Evolutionary conservation across 2,797 vertebrate species (phyloP).

Genomic region (Jordanella pulchra): DNA sequence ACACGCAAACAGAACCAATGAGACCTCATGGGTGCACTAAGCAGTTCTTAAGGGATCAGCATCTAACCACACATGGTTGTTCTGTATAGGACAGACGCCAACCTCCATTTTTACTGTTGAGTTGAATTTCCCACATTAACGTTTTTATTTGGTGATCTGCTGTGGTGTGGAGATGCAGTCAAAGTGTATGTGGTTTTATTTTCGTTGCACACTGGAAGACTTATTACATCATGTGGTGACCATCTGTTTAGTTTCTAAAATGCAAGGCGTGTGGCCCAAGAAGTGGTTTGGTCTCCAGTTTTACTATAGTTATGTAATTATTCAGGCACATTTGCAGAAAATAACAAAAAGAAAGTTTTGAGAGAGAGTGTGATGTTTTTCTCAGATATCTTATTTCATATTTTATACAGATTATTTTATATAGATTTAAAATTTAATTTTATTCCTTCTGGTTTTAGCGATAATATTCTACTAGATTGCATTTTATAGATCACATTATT

Average conservation of each 20-base stretch:
- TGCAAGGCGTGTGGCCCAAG: slow-evolving; percentile 29
- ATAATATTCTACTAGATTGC: too few relatives aligned
- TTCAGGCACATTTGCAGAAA: slow-evolving; percentile 4
- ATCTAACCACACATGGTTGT: slow-evolving; percentile 21
- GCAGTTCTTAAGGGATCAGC: slow-evolving; percentile 27
- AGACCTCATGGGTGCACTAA: slow-evolving; percentile 27
- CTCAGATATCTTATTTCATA: too few relatives aligned
- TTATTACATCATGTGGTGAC: slow-evolving; percentile 19
- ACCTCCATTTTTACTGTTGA: slow-evolving; percentile 23
- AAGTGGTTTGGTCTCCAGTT: slow-evolving; percentile 38
- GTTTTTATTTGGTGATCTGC: slow-evolving; percentile 23
- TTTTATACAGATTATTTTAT: too few relatives aligned
- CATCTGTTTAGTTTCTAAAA: slow-evolving; percentile 42
- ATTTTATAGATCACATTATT: too few relatives aligned
- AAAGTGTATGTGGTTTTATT: slow-evolving; percentile 1
- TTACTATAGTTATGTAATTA: slow-evolving; percentile 42
- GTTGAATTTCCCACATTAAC: slow-evolving; percentile 23
- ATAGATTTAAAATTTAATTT: too few relatives aligned
- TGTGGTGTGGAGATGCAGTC: not conserved
- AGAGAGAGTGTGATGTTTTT: too few relatives aligned
- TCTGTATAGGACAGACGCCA: slow-evolving; percentile 16
- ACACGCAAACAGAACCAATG: slow-evolving; percentile 5
- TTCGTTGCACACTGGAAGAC: slow-evolving; percentile 13
- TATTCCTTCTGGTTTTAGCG: too few relatives aligned
- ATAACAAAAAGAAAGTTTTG: too few relatives aligned